Base-by-base conservation (phyloP, 2,113 vertebrate genomes). In the Mus musculus region DNA sequence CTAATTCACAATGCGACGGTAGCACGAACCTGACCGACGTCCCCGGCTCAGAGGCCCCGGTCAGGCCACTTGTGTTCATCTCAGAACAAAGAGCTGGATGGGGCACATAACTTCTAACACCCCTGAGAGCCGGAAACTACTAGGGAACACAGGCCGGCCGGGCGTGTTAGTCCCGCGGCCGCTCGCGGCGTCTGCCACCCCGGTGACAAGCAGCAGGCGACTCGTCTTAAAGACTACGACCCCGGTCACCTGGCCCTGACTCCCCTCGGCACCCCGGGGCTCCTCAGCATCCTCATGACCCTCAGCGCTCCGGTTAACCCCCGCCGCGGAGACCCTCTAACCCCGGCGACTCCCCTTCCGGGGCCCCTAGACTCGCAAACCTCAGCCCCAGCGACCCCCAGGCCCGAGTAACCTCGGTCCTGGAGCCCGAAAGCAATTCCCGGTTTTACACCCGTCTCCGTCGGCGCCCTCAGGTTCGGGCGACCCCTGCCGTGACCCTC, bases 41-140 rank as follows among this genome's bases (percentile, higher is more conserved):
- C 61, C 22, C 49, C 0, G 30, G 33, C 16, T 63, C 42, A 19
- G 26, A 24, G 46, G 85, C 67, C 69, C 46, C 2, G 65, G 87
- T 42, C 49, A 49, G 36, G 69, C 14, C 56, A 88, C 78, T 61
- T 26, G 5, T 13, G 82, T 80, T 63, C 82, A 36, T 81, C 7
- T 63, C 88, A 42, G 88, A 96, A 97, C 97, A 97, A 97, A 97
- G 97, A 85, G 77, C 24, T 4, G 65, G 42, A 85, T 89, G 84
- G 33, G 80, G 65, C 65, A 26, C 93, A 24, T 56, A 88, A 96
- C 95, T 93, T 89, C 86, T 24, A 33, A 80, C 61, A 42, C 75
- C 80, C 1, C 28, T 13, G 76, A 54, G 78, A 76, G 75, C 97
- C 85, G 91, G 94, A 82, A 92, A 86, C 89, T 30, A 30, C 61